These are phyloP conservation scores for Lutjanus erythropterus DNA, from an alignment of 2,113 vertebrate species.

Conservation along the genomic window DNA sequence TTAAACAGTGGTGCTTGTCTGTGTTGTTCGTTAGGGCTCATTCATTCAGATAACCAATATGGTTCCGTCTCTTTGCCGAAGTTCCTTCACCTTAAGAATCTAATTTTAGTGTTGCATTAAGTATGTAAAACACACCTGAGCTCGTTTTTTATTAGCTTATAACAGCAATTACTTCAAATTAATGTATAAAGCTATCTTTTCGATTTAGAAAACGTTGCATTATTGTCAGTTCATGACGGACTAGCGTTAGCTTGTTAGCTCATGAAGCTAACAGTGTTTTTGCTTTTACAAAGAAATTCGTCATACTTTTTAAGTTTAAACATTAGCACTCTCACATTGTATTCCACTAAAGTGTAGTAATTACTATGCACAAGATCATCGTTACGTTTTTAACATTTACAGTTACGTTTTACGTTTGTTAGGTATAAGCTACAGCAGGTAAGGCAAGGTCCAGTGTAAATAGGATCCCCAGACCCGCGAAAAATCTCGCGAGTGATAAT, in stretches of 20 bases:
- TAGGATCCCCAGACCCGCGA: too few species aligned
- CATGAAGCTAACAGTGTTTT: constrained; percentile 13
- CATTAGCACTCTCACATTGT: accelerated
- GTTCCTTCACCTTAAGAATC: background rate
- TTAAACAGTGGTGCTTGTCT: accelerated
- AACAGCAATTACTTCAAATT: background rate
- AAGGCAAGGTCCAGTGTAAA: background rate
- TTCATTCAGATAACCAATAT: constrained; percentile 42
- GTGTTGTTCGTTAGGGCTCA: background rate
- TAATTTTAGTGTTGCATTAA: background rate
- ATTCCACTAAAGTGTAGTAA: accelerated
- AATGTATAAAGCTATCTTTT: accelerated
- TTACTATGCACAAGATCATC: accelerated
- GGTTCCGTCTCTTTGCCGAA: constrained; percentile 15
- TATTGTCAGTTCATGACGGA: background rate
- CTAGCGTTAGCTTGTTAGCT: constrained; percentile 19
- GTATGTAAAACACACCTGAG: accelerated
- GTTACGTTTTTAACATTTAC: accelerated
- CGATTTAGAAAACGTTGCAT: background rate
- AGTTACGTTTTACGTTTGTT: background rate
- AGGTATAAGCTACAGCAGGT: background rate
- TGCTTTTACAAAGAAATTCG: too few species aligned
- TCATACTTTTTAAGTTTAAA: background rate
- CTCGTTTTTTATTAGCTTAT: accelerated
- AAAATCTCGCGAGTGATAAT: too few species aligned